A percentile compares a stretch with the other conserved stretches of the same genome.
phyloP scores from a whole-genome alignment of 2,888 invertebrate species.

The Branchipolynoe longqiensis region DNA sequence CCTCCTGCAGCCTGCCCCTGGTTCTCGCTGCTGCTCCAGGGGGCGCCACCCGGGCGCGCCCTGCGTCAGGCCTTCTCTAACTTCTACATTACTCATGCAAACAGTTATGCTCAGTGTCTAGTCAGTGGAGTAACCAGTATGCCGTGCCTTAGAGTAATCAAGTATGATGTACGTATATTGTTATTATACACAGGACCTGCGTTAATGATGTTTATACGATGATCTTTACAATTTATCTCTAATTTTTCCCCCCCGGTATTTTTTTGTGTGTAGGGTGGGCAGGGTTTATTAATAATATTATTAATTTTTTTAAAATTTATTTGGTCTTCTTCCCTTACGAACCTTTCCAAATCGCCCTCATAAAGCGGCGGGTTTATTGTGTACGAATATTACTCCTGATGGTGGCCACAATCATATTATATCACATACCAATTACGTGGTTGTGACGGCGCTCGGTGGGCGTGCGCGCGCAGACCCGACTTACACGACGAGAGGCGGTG shows the following conservation, averaged over 20 bases:
- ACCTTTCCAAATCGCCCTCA: conserved; percentile 47
- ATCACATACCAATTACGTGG: conserved; percentile 46
- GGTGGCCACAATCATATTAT: conserved; percentile 30
- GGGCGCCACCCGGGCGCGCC: neutral
- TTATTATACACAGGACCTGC: conserved; percentile 53
- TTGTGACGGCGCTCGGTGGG: conserved; percentile 37
- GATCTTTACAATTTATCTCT: conserved; percentile 54
- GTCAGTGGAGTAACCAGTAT: conserved; percentile 60
- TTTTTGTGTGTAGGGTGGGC: no score
- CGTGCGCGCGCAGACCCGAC: conserved; percentile 36
- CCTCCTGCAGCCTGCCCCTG: no score
- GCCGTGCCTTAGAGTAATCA: conserved; percentile 57
- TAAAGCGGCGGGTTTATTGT: conserved; percentile 39
- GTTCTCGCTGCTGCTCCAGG: neutral
- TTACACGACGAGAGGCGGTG: conserved; percentile 35
- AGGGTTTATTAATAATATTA: no score
- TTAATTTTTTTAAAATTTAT: conserved; percentile 31
- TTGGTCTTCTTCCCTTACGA: conserved; percentile 10
- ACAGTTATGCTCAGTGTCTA: conserved; percentile 63
- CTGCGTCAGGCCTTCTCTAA: conserved; percentile 36
- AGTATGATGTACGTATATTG: conserved; percentile 56
- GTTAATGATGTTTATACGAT: conserved; percentile 56
- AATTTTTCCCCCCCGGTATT: conserved; percentile 43
- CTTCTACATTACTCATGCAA: conserved; percentile 60
- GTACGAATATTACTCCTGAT: conserved; percentile 52